These are phyloP conservation scores for Drosophila picticornis DNA, from an alignment of 2,888 invertebrate species.

Conservation along the genomic window DNA sequence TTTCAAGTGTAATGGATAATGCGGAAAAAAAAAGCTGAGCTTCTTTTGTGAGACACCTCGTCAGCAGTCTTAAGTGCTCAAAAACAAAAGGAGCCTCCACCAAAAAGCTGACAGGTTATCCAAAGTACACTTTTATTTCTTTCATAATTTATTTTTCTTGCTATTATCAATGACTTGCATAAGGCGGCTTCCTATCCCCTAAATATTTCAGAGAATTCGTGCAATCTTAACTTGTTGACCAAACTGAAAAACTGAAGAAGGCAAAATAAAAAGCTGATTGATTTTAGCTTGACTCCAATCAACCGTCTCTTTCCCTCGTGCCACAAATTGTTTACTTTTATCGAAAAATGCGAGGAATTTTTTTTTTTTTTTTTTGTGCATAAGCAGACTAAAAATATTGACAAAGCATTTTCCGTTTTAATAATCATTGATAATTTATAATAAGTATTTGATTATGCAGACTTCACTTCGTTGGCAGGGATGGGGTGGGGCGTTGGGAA, in stretches of 20 bases:
- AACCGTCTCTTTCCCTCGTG: constrained; percentile 8
- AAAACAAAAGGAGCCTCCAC: not conserved
- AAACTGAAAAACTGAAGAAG: constrained; percentile 22
- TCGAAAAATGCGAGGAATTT: constrained; percentile 20
- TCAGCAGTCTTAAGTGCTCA: not conserved
- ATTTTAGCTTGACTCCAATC: constrained; percentile 59
- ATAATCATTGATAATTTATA: constrained; percentile 74
- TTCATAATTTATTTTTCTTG: not conserved
- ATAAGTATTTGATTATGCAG: constrained; percentile 71
- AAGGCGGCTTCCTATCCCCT: constrained; percentile 18
- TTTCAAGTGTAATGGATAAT: not conserved
- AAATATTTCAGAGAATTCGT: constrained; percentile 17
- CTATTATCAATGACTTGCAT: constrained; percentile 44
- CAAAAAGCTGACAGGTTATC: constrained; percentile 8
- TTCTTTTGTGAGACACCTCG: constrained; percentile 5
- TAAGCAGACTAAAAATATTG: constrained; percentile 57
- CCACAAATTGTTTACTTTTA: constrained; percentile 55
- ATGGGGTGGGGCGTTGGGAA: not conserved
- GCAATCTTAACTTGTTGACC: constrained; percentile 49
- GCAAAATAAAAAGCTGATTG: constrained; percentile 59
- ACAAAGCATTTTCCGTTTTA: constrained; percentile 56
- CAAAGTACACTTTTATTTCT: constrained; percentile 9
- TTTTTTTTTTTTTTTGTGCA: constrained; percentile 13
- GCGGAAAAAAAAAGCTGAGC: not conserved
- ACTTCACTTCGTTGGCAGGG: constrained; percentile 16